Evolutionary conservation across 2,888 invertebrate species (phyloP).

Genomic region (Parnassius apollo): DNA sequence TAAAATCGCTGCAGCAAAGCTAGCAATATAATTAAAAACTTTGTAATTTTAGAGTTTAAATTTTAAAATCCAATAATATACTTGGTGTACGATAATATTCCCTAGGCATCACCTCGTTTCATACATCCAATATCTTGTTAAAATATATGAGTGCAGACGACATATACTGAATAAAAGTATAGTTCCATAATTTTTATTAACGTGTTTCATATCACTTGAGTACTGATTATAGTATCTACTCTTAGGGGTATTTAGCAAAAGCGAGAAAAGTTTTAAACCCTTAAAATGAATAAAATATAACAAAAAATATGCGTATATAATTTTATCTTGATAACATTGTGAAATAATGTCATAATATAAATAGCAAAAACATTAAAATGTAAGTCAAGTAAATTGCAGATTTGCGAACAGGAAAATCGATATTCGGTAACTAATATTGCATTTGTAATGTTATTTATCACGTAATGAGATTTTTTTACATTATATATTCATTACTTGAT

Average conservation of each 20-base stretch:
- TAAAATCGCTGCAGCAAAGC: too few relatives aligned
- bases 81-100: not conserved
- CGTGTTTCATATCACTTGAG: not conserved
- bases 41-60: too few relatives aligned
- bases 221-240: not conserved
- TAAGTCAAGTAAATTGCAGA: slow-evolving; percentile 19
- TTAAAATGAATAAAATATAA: too few relatives aligned
- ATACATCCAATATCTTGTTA: not conserved
- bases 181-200: not conserved
- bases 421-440: slow-evolving; percentile 23
- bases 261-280: not conserved
- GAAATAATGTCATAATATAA: not conserved
- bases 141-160: not conserved
- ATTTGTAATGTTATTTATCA: slow-evolving; percentile 24
- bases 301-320: too few relatives aligned
- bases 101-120: not conserved
- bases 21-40: too few relatives aligned
- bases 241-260: not conserved
- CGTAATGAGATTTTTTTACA: slow-evolving; percentile 20
- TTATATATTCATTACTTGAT: slow-evolving; percentile 1
- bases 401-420: slow-evolving; percentile 21
- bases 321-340: too few relatives aligned
- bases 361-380: slow-evolving; percentile 7
- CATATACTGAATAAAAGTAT: not conserved
- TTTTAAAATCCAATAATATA: too few relatives aligned